phyloP scores from a whole-genome alignment of 1,140 invertebrate genomes.

The Drosophila tsacasi region DNA sequence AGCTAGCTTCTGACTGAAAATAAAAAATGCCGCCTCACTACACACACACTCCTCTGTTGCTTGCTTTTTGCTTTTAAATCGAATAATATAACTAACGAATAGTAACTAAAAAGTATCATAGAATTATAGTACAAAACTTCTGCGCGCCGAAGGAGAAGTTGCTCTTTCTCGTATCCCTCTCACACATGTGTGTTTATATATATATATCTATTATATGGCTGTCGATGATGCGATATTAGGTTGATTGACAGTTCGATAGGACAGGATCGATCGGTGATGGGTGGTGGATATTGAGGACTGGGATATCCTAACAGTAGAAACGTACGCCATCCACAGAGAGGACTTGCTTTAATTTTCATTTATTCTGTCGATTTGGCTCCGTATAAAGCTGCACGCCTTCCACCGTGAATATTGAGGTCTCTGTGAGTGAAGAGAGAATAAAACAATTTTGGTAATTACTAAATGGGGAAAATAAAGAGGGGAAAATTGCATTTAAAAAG shows the following conservation, averaged over 20 bases:
- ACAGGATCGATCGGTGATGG: slow-evolving; percentile 27
- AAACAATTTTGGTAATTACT: slow-evolving; percentile 10
- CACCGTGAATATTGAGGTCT: slow-evolving; percentile 96
- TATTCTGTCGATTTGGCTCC: slow-evolving; percentile 87
- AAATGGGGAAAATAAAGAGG: slow-evolving; percentile 2
- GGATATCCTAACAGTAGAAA: slow-evolving; percentile 83
- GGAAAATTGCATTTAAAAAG: slow-evolving; percentile 54
- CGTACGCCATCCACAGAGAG: slow-evolving; percentile 85
- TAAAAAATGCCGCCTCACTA: slow-evolving; percentile 48
- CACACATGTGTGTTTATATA: slow-evolving; percentile 7
- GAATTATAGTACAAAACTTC: slow-evolving; percentile 55
- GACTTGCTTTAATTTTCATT: slow-evolving; percentile 86
- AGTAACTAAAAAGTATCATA: slow-evolving; percentile 55
- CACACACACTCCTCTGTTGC: slow-evolving; percentile 5
- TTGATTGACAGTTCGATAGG: slow-evolving; percentile 41
- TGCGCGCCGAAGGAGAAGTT: slow-evolving; percentile 28
- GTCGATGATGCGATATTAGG: slow-evolving; percentile 42
- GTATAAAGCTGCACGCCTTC: slow-evolving; percentile 92
- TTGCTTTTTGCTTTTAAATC: slow-evolving; percentile 39
- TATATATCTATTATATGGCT: slow-evolving; percentile 62
- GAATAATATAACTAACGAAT: slow-evolving; percentile 37
- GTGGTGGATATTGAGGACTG: slow-evolving; percentile 20
- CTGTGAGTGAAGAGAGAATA: slow-evolving; percentile 86
- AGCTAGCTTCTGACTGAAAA: slow-evolving; percentile 71
- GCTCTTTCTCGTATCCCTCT: slow-evolving; percentile 3